A percentile compares a stretch with the other conserved stretches of the same genome.
These are phyloP conservation scores for Galerucella nymphaeae DNA, from an alignment of 2,888 invertebrate species.

Conservation along the genomic window DNA sequence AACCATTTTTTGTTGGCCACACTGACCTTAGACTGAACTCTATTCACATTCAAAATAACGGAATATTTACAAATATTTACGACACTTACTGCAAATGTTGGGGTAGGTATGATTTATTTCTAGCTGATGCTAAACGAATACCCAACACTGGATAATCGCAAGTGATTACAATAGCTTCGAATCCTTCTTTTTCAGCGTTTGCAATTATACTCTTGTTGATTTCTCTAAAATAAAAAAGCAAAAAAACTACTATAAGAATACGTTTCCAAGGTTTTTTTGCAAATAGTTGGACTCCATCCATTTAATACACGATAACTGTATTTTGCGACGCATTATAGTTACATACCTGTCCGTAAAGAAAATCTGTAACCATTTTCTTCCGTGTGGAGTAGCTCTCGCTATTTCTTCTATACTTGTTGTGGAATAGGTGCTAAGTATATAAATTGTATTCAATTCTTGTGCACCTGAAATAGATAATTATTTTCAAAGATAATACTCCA, in stretches of 20 bases:
- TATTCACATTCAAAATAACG: too few relatives aligned
- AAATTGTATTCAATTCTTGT: slow-evolving; percentile 78
- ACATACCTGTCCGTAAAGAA: slow-evolving; percentile 84
- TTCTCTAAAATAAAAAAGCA: slow-evolving; percentile 64
- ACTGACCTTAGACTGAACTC: too few relatives aligned
- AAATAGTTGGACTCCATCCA: too few relatives aligned
- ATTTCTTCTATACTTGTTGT: slow-evolving; percentile 92
- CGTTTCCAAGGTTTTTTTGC: too few relatives aligned
- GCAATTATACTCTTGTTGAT: slow-evolving; percentile 77
- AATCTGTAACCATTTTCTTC: slow-evolving; percentile 90
- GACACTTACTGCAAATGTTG: slow-evolving; percentile 75
- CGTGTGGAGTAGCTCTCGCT: slow-evolving; percentile 78
- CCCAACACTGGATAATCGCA: slow-evolving; percentile 92
- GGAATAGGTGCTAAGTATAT: slow-evolving; percentile 85
- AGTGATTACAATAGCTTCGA: slow-evolving; percentile 86
- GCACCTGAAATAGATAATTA: slow-evolving; percentile 73
- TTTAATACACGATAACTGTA: too few relatives aligned
- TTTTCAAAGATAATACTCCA: neutral
- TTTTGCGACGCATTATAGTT: neutral
- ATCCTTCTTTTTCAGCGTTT: slow-evolving; percentile 85
- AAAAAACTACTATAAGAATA: neutral
- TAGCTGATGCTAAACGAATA: slow-evolving; percentile 80
- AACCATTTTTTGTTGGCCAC: too few relatives aligned
- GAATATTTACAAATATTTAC: too few relatives aligned
- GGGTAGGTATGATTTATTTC: slow-evolving; percentile 87